Evolutionary conservation across 2,888 invertebrate species (phyloP).

Genomic region (Rhaphigaster nebulosa): DNA sequence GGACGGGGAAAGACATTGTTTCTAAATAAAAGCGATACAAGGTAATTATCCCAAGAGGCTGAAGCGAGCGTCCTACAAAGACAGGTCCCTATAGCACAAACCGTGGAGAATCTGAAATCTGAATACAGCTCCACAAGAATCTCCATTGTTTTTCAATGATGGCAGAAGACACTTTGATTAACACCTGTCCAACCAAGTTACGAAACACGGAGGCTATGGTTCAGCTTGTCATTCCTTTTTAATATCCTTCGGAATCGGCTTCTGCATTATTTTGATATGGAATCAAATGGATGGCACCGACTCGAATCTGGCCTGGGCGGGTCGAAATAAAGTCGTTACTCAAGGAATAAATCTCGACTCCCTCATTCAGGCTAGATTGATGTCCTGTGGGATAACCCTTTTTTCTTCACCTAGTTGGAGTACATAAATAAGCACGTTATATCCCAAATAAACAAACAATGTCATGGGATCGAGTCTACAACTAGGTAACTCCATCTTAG

Average conservation of each 20-base stretch:
- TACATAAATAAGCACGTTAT: too few species aligned
- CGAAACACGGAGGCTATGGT: background rate
- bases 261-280: background rate
- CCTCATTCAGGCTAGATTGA: too few species aligned
- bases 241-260: background rate
- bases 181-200: background rate
- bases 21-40: slow-evolving; percentile 45
- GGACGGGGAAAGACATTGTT: slow-evolving; percentile 26
- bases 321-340: too few species aligned
- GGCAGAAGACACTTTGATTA: background rate
- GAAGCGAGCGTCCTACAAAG: background rate
- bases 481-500: too few species aligned
- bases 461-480: too few species aligned
- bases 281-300: background rate
- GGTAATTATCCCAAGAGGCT: slow-evolving; percentile 18
- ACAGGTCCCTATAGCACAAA: slow-evolving; percentile 32
- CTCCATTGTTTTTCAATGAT: background rate
- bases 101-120: slow-evolving; percentile 48
- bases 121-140: slow-evolving; percentile 9
- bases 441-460: too few species aligned
- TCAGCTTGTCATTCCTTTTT: background rate
- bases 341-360: too few species aligned
- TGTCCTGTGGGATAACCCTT: too few species aligned
- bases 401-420: too few species aligned
- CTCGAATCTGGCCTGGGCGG: too few species aligned